Evolutionary conservation across 2,888 invertebrate species (phyloP).

Genomic region (Cataglyphis rosenhaueri): DNA sequence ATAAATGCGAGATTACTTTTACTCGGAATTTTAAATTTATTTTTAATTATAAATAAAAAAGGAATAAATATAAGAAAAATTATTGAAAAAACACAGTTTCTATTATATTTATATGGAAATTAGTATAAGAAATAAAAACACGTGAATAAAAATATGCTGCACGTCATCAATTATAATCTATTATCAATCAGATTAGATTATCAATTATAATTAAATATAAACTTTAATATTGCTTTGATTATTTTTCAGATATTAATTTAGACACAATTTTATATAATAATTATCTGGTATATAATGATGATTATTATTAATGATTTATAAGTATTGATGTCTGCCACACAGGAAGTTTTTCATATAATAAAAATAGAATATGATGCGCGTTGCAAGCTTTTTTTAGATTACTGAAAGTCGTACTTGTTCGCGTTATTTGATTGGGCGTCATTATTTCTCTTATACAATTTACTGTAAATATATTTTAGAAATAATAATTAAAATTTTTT

Average conservation of each 20-base stretch:
- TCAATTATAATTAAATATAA: neutral
- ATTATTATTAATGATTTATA: conserved; percentile 22
- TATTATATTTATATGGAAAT: neutral
- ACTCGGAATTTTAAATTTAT: neutral
- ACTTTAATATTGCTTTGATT: neutral
- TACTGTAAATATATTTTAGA: neutral
- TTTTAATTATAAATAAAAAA: neutral
- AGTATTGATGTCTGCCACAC: conserved; percentile 16
- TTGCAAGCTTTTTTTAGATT: conserved; percentile 43
- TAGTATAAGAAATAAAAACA: neutral
- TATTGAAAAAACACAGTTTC: neutral
- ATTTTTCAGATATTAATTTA: neutral
- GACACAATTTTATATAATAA: neutral
- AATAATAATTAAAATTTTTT: neutral
- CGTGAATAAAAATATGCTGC: neutral
- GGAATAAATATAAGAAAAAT: neutral
- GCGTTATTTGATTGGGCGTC: neutral
- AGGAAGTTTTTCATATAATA: conserved; percentile 28
- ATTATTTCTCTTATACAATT: neutral
- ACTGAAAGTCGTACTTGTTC: conserved; percentile 8
- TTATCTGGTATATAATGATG: neutral
- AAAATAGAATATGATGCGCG: conserved; percentile 65
- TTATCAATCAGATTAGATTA: neutral
- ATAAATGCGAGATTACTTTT: neutral
- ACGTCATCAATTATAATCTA: neutral